Conservation (phyloP, 2,113 vertebrate species). For the Capreolus pygargus region DNA sequence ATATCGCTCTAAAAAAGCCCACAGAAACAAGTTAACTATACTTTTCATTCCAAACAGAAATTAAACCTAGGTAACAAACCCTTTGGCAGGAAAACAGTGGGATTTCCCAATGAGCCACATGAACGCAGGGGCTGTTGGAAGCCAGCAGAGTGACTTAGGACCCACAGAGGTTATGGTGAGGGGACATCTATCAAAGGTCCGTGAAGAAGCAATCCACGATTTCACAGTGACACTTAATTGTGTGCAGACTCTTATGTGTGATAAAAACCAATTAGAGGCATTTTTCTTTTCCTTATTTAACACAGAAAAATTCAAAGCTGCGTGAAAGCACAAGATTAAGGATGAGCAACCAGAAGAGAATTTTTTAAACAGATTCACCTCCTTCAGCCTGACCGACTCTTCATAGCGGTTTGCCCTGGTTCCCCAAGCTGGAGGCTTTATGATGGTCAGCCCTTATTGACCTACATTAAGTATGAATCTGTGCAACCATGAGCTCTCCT, state of each 20-base stretch:
- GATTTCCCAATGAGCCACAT: conserved; percentile 67
- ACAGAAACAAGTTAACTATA: conserved; percentile 70
- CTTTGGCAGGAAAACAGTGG: conserved; percentile 64
- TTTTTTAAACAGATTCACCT: background rate
- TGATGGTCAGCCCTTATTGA: background rate
- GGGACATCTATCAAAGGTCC: background rate
- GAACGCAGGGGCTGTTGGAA: conserved; percentile 30
- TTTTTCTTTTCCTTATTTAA: background rate
- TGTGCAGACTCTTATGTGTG: too few relatives aligned
- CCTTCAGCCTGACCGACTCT: background rate
- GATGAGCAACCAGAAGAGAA: background rate
- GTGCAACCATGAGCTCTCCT: background rate
- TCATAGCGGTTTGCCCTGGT: background rate
- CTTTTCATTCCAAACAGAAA: conserved; percentile 76
- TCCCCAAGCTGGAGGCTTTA: background rate
- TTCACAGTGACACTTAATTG: background rate
- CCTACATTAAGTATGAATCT: background rate
- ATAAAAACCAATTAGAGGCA: background rate
- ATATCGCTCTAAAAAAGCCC: conserved; percentile 69
- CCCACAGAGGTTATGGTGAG: background rate
- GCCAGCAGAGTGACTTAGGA: conserved; percentile 19
- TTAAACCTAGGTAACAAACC: conserved; percentile 68
- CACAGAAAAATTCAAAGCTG: background rate
- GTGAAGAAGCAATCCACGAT: background rate
- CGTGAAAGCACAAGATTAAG: background rate